phyloP scores from a whole-genome alignment of 2,888 invertebrate genomes.

The Pristionchus maxplancki region DNA sequence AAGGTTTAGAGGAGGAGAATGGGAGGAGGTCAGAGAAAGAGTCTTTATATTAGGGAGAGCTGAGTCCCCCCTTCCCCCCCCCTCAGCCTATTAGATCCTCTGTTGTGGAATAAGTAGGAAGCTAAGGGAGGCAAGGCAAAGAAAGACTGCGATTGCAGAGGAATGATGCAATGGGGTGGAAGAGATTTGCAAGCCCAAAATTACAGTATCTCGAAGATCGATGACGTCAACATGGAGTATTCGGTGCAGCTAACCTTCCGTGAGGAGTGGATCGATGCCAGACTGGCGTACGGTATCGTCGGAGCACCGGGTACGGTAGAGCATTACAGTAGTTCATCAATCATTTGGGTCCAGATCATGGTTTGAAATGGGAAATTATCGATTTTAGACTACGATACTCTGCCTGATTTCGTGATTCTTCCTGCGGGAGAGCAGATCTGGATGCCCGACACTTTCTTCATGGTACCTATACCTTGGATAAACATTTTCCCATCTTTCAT shows the following conservation, averaged over 20 bases:
- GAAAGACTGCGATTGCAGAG: background rate
- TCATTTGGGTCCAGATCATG: too few relatives aligned
- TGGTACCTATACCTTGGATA: too few relatives aligned
- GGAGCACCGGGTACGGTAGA: constrained; percentile 16
- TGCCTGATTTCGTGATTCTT: constrained; percentile 75
- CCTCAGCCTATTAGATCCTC: constrained; percentile 40
- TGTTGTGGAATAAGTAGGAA: constrained; percentile 47
- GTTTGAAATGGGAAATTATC: too few relatives aligned
- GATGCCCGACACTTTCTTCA: constrained; percentile 95
- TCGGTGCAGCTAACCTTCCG: constrained; percentile 97
- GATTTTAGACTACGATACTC: constrained; percentile 53
- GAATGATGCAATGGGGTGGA: background rate
- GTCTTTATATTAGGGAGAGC: constrained; percentile 38
- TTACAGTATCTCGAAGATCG: constrained; percentile 76
- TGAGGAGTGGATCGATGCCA: constrained; percentile 96
- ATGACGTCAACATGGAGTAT: constrained; percentile 77
- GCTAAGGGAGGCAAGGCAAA: background rate
- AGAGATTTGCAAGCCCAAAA: too few relatives aligned
- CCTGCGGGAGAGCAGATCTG: constrained; percentile 87
- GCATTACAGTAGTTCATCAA: too few relatives aligned
- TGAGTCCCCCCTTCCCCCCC: background rate
- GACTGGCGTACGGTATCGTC: constrained; percentile 79
- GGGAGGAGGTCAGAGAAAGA: constrained; percentile 1
- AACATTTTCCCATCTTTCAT: too few relatives aligned
- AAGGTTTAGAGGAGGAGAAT: background rate